Conservation (phyloP, 2,888 invertebrate genomes). For the Hyposoter dolosus region DNA sequence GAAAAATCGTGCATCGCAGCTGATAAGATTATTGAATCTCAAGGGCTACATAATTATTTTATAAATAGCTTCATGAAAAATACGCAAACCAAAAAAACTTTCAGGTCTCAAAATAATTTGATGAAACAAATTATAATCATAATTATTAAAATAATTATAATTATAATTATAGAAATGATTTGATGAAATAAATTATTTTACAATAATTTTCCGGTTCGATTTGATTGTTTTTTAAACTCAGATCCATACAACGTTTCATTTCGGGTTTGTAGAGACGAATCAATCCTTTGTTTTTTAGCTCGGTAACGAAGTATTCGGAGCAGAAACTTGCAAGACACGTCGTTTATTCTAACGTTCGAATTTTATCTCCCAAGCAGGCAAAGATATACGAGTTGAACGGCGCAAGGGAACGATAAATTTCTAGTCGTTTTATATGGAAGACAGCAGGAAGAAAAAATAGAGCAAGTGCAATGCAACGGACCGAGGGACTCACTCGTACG, state of each 20-base stretch:
- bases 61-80: too few relatives aligned
- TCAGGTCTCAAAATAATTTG: too few relatives aligned
- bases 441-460: conserved; percentile 15
- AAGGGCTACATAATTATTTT: too few relatives aligned
- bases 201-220: too few relatives aligned
- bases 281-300: background rate
- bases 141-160: too few relatives aligned
- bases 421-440: conserved; percentile 21
- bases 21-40: too few relatives aligned
- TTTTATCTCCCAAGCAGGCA: conserved; percentile 24
- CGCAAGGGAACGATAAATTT: conserved; percentile 53
- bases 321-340: conserved; percentile 3
- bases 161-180: too few relatives aligned
- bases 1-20: too few relatives aligned
- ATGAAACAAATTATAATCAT: too few relatives aligned
- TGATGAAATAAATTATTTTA: too few relatives aligned
- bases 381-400: conserved; percentile 28
- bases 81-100: too few relatives aligned
- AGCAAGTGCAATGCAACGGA: conserved; percentile 8
- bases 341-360: conserved; percentile 31
- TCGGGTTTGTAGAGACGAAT: background rate
- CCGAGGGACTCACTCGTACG: conserved; percentile 16
- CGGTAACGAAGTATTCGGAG: background rate
- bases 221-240: too few relatives aligned
- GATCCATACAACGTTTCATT: background rate